Base-by-base conservation (phyloP, 2,888 invertebrate genomes). In the Standfussiana lucernea region DNA sequence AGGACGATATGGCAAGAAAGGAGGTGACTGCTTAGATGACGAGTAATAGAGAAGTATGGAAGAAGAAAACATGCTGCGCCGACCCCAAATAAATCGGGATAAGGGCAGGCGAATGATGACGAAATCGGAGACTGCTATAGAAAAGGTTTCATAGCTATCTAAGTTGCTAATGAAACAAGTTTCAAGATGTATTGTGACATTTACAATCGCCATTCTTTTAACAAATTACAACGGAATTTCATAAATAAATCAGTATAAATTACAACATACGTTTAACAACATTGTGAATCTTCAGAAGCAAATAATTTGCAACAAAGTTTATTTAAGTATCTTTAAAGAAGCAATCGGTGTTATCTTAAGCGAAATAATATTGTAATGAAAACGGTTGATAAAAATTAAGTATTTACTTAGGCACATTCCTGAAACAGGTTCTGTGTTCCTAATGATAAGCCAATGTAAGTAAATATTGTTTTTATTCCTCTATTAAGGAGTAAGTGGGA, bases 401-500 rank as follows among this genome's bases (percentile, higher is more conserved):
- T 71, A 72, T 42, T 45, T 40, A 61, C 53, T 68, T 18, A 64
- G 15, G 53, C 32, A 28, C 77, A 86, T 86, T 82, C 83, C 59
- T 72, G 0, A 68, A 77, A 78, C 79, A 21, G 70, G 84, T 83
- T 70, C 35, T 70, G 18, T 71, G 37, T 45, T 62, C 70, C 59
- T 83, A 72, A 76, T 81, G 67, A 72, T 71, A 64, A 64, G 56
- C 40, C 66, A n/a, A 59, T 85, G 56, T 37, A 18, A 71, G 76
- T 85, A 82, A 82, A 82, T 86, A 85, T 82, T 74, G 62, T 77
- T 79, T 87, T 71, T 61, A 86, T 79, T 65, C 35, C 72, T 77
- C 59, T 83, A 79, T 82, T 74, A 88, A 71, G 68, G 66, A 56
- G 15, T 71, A 66, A 79, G 68, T 69, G 37, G 42, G 5, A 56